A percentile compares a stretch with the other conserved stretches of the same genome.
phyloP scores from a whole-genome alignment of 2,797 vertebrate species.

The Staurois parvus region DNA sequence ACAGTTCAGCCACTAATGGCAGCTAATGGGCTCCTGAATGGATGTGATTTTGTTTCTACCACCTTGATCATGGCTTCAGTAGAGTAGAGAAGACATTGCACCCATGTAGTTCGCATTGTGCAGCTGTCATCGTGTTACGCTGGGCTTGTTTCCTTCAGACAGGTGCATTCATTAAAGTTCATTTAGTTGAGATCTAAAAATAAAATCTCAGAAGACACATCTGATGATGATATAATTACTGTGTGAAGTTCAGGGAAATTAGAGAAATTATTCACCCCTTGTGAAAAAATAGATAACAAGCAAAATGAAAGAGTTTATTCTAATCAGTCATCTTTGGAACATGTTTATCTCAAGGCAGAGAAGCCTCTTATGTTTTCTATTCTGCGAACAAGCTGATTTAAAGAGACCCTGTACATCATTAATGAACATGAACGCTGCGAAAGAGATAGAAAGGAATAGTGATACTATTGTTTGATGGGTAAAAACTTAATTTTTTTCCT shows the following conservation, averaged over 20 bases:
- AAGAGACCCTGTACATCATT: too few relatives aligned
- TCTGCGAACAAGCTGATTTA: too few relatives aligned
- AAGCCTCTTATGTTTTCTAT: neutral
- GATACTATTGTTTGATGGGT: too few relatives aligned
- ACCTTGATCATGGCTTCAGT: too few relatives aligned
- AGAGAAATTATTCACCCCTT: conserved; percentile 9
- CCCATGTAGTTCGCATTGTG: neutral
- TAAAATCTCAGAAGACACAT: conserved; percentile 10
- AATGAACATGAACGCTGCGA: too few relatives aligned
- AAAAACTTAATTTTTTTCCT: too few relatives aligned
- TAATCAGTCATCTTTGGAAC: neutral
- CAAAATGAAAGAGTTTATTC: conserved; percentile 2
- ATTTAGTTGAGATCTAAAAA: conserved; percentile 1
- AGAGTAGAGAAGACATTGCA: neutral
- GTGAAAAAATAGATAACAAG: neutral
- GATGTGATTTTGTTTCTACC: too few relatives aligned
- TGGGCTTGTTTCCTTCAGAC: neutral
- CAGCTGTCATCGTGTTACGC: neutral
- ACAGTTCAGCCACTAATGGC: too few relatives aligned
- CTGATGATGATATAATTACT: conserved; percentile 2
- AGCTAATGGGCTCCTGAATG: too few relatives aligned
- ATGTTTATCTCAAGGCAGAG: neutral
- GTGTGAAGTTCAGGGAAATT: conserved; percentile 6
- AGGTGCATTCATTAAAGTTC: conserved; percentile 6
- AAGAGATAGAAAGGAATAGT: too few relatives aligned